Percentiles rank a stretch among this genome's conserved stretches.
These are phyloP conservation scores for Ornithoptera alexandrae DNA, from an alignment of 2,888 invertebrate species.

Conservation along the genomic window DNA sequence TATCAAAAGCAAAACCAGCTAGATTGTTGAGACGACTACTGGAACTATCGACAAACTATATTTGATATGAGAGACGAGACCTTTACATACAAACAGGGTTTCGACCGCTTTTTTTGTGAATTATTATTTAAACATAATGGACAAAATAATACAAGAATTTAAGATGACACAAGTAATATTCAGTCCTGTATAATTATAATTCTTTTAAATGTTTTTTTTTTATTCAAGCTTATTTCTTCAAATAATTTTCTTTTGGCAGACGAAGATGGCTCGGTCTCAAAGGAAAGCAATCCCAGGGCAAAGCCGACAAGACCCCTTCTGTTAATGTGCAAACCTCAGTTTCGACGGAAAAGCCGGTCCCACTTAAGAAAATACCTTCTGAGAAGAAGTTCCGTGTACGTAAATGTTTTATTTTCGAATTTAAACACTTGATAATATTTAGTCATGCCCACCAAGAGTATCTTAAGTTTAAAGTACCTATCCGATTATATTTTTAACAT, in stretches of 20 bases:
- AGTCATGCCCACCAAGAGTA: no score
- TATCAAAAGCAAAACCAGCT: no score
- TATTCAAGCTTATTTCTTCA: neutral
- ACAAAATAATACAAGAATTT: no score
- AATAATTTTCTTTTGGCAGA: constrained; percentile 62
- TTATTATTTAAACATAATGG: no score
- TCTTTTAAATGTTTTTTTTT: neutral
- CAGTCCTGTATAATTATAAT: neutral
- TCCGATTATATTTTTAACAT: no score
- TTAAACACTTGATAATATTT: neutral
- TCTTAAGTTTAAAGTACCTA: no score
- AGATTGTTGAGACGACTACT: no score
- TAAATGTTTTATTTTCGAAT: constrained; percentile 27
- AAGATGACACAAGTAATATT: no score
- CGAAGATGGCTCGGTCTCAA: constrained; percentile 93
- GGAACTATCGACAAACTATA: no score
- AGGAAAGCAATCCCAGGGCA: constrained; percentile 91
- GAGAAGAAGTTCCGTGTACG: constrained; percentile 91
- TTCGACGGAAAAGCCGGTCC: constrained; percentile 74
- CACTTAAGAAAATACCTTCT: constrained; percentile 88
- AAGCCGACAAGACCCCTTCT: constrained; percentile 85
- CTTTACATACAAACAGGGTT: no score
- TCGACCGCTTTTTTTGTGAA: no score
- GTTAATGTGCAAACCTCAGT: constrained; percentile 73
- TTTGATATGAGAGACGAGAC: no score